A percentile compares a stretch with the other conserved stretches of the same genome.
phyloP scores from a whole-genome alignment of 1,140 invertebrate genomes.

The Saccostrea cuccullata region DNA sequence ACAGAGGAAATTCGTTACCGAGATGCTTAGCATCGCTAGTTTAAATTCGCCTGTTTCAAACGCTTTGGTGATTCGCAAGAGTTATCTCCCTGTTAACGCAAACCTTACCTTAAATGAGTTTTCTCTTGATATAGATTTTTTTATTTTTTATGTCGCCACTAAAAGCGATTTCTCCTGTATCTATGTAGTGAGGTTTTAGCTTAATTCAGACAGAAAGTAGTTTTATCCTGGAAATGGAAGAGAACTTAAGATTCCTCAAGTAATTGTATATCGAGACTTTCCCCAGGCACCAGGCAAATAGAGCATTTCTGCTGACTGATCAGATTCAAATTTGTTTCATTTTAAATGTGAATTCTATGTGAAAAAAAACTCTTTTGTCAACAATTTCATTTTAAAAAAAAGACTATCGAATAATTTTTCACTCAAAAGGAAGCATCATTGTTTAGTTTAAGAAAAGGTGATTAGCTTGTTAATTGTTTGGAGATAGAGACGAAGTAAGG shows the following conservation, averaged over 20 bases:
- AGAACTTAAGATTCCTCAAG: not conserved
- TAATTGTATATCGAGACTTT: not conserved
- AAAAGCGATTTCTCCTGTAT: conserved; percentile 11
- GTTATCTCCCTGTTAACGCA: too few relatives aligned
- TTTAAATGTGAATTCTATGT: not conserved
- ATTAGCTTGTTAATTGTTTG: not conserved
- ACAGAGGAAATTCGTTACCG: too few relatives aligned
- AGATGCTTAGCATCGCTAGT: too few relatives aligned
- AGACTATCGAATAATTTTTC: too few relatives aligned
- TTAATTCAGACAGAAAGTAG: not conserved
- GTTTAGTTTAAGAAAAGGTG: not conserved
- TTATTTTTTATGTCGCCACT: not conserved
- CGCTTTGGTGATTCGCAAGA: too few relatives aligned
- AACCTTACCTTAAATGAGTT: too few relatives aligned
- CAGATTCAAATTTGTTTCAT: not conserved
- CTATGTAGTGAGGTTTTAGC: not conserved
- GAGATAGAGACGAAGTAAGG: not conserved
- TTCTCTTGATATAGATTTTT: conserved; percentile 2
- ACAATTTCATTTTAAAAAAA: too few relatives aligned
- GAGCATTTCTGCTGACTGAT: not conserved
- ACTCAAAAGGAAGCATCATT: not conserved
- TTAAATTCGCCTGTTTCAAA: too few relatives aligned
- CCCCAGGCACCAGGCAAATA: not conserved
- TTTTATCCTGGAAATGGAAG: not conserved
- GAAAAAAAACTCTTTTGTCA: not conserved